A percentile compares a stretch with the other conserved stretches of the same genome.
phyloP scores from a whole-genome alignment of 1,140 invertebrate species.

The Brachionus plicatilis region DNA sequence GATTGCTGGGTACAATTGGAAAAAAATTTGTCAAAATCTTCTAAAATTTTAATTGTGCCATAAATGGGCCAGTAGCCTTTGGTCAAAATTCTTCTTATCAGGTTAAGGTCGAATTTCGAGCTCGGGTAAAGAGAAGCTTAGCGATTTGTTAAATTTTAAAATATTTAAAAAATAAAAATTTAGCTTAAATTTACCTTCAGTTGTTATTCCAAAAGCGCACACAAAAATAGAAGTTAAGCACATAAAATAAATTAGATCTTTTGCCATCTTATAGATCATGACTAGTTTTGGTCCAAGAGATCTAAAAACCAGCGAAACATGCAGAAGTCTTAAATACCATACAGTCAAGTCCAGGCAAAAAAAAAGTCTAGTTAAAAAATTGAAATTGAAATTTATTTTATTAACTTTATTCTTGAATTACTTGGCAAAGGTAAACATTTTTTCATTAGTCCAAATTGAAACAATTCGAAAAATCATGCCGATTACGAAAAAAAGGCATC shows the following conservation, averaged over 20 bases:
- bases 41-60: constrained; percentile 51
- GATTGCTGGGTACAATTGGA: constrained; percentile 42
- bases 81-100: constrained; percentile 49
- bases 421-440: neutral
- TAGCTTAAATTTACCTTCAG: neutral
- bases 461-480: neutral
- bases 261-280: constrained; percentile 34
- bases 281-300: constrained; percentile 31
- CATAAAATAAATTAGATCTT: constrained; percentile 20
- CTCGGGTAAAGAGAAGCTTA: constrained; percentile 49
- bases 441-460: neutral
- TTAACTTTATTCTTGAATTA: neutral
- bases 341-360: constrained; percentile 23
- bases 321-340: constrained; percentile 13
- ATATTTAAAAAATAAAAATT: neutral
- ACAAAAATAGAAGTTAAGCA: constrained; percentile 1
- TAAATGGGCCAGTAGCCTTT: constrained; percentile 53
- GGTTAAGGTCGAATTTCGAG: constrained; percentile 42
- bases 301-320: constrained; percentile 25
- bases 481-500: constrained; percentile 21
- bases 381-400: neutral
- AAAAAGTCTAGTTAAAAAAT: neutral
- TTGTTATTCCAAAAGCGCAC: constrained; percentile 26
- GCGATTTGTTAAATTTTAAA: neutral
- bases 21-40: constrained; percentile 45